Conservation (phyloP, 1,140 invertebrate genomes). For the Drosophila sproati region DNA sequence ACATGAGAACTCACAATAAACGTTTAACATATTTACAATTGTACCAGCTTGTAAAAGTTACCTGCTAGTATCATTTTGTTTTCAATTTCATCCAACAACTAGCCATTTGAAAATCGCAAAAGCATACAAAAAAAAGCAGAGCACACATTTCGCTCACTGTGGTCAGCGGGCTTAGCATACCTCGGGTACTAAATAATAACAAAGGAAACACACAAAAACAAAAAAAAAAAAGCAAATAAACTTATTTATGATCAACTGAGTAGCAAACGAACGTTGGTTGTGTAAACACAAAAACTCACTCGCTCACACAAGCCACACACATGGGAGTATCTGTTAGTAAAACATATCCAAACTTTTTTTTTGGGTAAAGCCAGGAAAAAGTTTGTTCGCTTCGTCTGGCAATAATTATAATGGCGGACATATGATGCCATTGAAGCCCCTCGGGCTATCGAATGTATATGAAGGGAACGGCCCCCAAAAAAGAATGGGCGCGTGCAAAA, state of each 20-base stretch:
- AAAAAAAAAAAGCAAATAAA: constrained; percentile 5
- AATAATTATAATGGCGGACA: constrained; percentile 66
- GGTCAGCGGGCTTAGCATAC: constrained; percentile 10
- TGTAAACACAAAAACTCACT: constrained; percentile 11
- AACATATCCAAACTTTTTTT: constrained; percentile 31
- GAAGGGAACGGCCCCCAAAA: constrained; percentile 26
- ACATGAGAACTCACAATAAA: not conserved
- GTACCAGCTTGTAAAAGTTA: not conserved
- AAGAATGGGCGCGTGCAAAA: constrained; percentile 6
- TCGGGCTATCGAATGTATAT: constrained; percentile 10
- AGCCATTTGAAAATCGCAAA: not conserved
- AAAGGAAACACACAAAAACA: constrained; percentile 13
- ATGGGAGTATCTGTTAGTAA: not conserved
- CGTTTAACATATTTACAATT: not conserved
- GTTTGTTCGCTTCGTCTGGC: constrained; percentile 24
- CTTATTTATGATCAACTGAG: not conserved
- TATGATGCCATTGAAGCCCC: constrained; percentile 64
- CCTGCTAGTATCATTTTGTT: not conserved
- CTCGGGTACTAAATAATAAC: constrained; percentile 21
- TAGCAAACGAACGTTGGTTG: not conserved
- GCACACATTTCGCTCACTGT: not conserved
- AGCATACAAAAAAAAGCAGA: constrained; percentile 3
- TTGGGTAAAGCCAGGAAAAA: constrained; percentile 21
- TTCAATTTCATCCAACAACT: not conserved
- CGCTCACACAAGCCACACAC: not conserved